phyloP scores from a whole-genome alignment of 2,888 invertebrate genomes.

The Eueremaeus valkanovi region DNA sequence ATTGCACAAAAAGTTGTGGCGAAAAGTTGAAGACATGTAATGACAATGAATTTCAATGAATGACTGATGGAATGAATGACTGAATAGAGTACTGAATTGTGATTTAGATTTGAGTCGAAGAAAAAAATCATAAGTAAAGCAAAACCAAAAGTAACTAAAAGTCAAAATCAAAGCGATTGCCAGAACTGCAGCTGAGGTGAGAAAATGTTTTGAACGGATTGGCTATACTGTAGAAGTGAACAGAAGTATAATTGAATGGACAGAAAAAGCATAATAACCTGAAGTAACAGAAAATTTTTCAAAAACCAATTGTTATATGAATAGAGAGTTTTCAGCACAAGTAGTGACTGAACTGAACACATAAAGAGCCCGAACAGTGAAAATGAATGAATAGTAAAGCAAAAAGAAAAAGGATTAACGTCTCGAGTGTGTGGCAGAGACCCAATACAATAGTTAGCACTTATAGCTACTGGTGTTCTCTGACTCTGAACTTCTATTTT shows the following conservation, averaged over 20 bases:
- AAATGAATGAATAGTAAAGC: background rate
- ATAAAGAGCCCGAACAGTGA: no score
- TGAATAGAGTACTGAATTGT: background rate
- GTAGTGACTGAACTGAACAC: background rate
- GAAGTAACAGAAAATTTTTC: no score
- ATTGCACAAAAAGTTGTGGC: background rate
- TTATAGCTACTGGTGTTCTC: slow-evolving; percentile 16
- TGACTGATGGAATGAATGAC: slow-evolving; percentile 3
- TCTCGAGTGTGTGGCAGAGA: slow-evolving; percentile 14
- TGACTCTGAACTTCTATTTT: no score
- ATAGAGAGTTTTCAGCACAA: background rate
- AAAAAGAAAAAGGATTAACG: slow-evolving; percentile 22
- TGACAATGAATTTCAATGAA: background rate
- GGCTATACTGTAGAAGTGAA: background rate
- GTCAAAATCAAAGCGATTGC: background rate
- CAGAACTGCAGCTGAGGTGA: slow-evolving; percentile 27
- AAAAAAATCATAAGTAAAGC: no score
- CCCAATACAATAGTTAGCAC: background rate
- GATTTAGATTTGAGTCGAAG: background rate
- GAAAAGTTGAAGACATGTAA: background rate
- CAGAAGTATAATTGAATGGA: background rate
- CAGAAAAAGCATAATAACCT: no score
- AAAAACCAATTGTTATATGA: background rate
- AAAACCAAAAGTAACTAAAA: slow-evolving; percentile 1
- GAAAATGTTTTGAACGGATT: background rate